Evolutionary conservation across 2,888 invertebrate genomes (phyloP).

Genomic region (Zaprionus obscuricornis): DNA sequence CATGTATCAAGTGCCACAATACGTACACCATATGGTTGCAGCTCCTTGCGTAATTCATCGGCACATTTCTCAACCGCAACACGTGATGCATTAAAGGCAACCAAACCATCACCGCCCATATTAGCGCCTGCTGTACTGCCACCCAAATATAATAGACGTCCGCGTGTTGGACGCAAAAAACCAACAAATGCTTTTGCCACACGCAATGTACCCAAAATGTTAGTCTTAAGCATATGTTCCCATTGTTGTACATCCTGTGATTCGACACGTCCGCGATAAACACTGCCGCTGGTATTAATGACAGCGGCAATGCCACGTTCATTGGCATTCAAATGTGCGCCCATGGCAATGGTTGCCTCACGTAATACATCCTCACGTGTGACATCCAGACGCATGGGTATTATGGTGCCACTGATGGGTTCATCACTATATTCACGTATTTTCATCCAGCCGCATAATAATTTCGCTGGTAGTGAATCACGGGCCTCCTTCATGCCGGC

Average conservation of each 20-base stretch:
- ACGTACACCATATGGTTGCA: slow-evolving; percentile 88
- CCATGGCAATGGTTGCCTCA: slow-evolving; percentile 90
- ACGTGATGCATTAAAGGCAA: slow-evolving; percentile 86
- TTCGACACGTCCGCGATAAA: slow-evolving; percentile 88
- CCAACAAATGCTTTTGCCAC: slow-evolving; percentile 91
- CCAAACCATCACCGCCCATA: slow-evolving; percentile 84
- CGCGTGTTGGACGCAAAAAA: slow-evolving; percentile 86
- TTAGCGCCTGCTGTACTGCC: slow-evolving; percentile 80
- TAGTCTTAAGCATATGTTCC: slow-evolving; percentile 88
- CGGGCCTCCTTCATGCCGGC: slow-evolving; percentile 87
- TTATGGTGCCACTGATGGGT: slow-evolving; percentile 85
- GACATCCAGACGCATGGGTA: slow-evolving; percentile 90
- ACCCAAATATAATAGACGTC: slow-evolving; percentile 88
- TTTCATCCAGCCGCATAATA: slow-evolving; percentile 86
- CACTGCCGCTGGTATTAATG: slow-evolving; percentile 91
- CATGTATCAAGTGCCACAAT: slow-evolving; percentile 91
- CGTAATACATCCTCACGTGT: slow-evolving; percentile 91
- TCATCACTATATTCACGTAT: slow-evolving; percentile 85
- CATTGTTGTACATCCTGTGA: slow-evolving; percentile 86
- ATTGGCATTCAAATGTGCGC: slow-evolving; percentile 91
- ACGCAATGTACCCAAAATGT: slow-evolving; percentile 89
- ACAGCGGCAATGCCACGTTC: slow-evolving; percentile 92
- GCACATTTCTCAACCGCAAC: slow-evolving; percentile 93
- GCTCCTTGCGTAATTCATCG: slow-evolving; percentile 88
- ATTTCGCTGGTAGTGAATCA: slow-evolving; percentile 86